Evolutionary conservation across 1,140 invertebrate genomes (phyloP).

Genomic region (Aphelenchoides fujianensis): DNA sequence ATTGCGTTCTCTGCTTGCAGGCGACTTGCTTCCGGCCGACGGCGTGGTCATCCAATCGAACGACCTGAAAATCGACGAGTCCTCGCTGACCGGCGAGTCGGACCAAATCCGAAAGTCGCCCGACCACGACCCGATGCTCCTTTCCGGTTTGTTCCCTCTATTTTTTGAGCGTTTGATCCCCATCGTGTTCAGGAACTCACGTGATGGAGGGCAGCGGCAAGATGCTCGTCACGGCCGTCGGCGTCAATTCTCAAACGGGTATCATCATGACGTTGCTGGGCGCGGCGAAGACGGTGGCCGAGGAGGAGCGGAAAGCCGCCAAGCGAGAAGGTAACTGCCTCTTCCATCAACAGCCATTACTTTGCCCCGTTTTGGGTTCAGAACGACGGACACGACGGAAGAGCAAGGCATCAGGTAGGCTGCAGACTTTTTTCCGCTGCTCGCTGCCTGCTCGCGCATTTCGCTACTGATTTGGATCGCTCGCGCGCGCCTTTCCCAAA

Average conservation of each 20-base stretch:
- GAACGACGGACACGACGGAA: conserved; percentile 47
- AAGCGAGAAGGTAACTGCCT: conserved; percentile 61
- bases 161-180: too few relatives aligned
- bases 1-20: conserved; percentile 60
- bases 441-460: too few relatives aligned
- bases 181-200: conserved; percentile 77
- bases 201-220: conserved; percentile 99
- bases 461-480: too few relatives aligned
- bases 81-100: conserved; percentile 95
- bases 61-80: conserved; percentile 97
- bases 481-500: background rate
- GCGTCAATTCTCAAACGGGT: conserved; percentile 97
- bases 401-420: conserved; percentile 58
- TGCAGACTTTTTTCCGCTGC: too few relatives aligned
- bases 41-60: conserved; percentile 96
- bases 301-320: conserved; percentile 59
- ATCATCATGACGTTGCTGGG: conserved; percentile 98
- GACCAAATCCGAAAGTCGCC: conserved; percentile 98
- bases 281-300: conserved; percentile 70
- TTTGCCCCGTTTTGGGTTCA: conserved; percentile 19
- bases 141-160: too few relatives aligned
- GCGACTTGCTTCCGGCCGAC: conserved; percentile 92
- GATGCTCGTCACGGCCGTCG: conserved; percentile 96
- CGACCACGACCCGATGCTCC: conserved; percentile 85
- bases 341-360: conserved; percentile 1